Base-by-base conservation (phyloP, 1,140 invertebrate genomes). In the Pseudomyrmex cubaensis region DNA sequence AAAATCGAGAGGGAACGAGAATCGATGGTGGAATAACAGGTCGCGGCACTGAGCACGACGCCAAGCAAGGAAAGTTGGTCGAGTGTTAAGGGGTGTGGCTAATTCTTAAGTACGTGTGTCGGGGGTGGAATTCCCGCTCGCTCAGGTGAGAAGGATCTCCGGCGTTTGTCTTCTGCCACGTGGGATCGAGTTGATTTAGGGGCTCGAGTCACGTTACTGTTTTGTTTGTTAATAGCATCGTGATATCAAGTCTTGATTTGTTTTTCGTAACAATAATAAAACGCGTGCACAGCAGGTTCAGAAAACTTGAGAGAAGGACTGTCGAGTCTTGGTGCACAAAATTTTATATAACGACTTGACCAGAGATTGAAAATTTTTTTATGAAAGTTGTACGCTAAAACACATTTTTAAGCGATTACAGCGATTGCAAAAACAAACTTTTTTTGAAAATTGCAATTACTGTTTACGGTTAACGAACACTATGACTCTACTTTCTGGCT, bases 101-200 rank as follows among this genome's bases (percentile, higher is more conserved):
- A 70, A 80, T 80, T 70, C 54, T 70, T 80, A 59, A 80, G 66
- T 59, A 70, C 44, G 66, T 48, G 76, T 20, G 44, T 25, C 17
- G 20, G 44, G 22, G 22, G 35, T 56, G 62, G 35, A 80, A 59
- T 70, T 59, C 48, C 35, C 54, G 54, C 10, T 17, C 20, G 15
- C 15, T 17, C 52, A n/a, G 9, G 64, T 44, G 54, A 59, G 17
- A 70, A 61, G 44, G 44, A 70, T 61, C 20, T 54, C 64, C 17
- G 10, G 1, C 54, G 44, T 78, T 77, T 70, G 44, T 70, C 64
- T 72, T 62, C 54, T 56, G 54, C 54, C 76, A 80, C 76, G 76
- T 72, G 66, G 20, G 12, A 50, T 57, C 44, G 66, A 13, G 64
- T 80, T 70, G 66, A 80, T 80, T 80, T 80, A 80, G 17, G 8